Conservation (phyloP, 2,113 vertebrate species). For the Equus quagga region DNA sequence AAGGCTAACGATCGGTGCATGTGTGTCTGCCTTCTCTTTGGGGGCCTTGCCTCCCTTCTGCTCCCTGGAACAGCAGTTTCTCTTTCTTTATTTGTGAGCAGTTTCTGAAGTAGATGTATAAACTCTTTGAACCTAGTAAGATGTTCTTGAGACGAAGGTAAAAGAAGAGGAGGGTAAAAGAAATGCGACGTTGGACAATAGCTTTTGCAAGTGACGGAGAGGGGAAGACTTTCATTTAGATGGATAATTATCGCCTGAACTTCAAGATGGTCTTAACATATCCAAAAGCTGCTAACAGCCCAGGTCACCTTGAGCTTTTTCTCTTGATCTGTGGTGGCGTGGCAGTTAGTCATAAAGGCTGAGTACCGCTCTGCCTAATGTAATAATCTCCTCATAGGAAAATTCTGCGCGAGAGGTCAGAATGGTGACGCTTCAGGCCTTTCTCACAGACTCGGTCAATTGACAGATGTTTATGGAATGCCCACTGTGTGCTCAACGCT, state of each 20-base stretch:
- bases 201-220: neutral
- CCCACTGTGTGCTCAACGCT: neutral
- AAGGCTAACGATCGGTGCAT: neutral
- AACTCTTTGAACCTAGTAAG: neutral
- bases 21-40: neutral
- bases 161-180: neutral
- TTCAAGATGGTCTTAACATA: neutral
- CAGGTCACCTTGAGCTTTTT: neutral
- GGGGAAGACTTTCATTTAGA: neutral
- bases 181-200: neutral
- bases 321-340: accelerated
- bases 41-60: neutral
- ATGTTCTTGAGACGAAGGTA: neutral
- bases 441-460: neutral
- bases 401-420: neutral
- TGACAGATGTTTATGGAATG: neutral
- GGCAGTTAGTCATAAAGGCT: neutral
- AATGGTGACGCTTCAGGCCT: neutral
- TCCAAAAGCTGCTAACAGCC: neutral
- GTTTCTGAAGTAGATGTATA: slow-evolving; percentile 24
- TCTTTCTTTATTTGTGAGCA: neutral
- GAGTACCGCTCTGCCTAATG: neutral
- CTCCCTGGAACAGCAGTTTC: neutral
- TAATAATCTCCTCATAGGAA: neutral
- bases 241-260: neutral